Evolutionary conservation across 2,113 vertebrate genomes (phyloP), one percentile per base, ranked within the genome.

Genomic region (Pica pica): DNA sequence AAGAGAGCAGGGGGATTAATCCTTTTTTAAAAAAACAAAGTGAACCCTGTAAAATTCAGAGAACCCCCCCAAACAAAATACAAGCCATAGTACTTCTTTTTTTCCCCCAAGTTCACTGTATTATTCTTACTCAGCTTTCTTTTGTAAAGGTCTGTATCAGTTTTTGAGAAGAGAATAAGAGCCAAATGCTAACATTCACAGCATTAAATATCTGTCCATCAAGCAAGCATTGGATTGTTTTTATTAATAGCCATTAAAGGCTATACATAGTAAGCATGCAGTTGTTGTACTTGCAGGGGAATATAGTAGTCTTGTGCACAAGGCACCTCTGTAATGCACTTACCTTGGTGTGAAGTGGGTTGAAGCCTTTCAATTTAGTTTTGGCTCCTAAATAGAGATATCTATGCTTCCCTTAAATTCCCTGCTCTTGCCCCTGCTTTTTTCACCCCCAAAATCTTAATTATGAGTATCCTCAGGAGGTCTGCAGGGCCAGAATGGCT

Each of bases 371-470:
- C 9, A 47, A 7, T 71, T 22, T 52, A 19, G 21, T 78, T 84
- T 70, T 74, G n/a, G 49, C 30, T 77, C 27, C 44, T 52, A 33
- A 71, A 39, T 7, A 46, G n/a, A 52, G 4, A 16, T 22, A 8
- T 7, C 4, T 30, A 31, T 63, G 19, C 22, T 75, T 82, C 49
- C 35, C 22, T 70, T 80, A 46, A 50, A 39, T 28, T 15, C 28
- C 8, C 6, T 41, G 6, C 6, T 35, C 3, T 59, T 7, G 16
- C 10, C 23, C 21, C 9, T 1, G 3, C 11, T 8, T 44, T 53
- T 8, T 3, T 1, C 2, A 4, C 6, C 49, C 1, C 20, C 6
- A 13, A 37, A 57, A 13, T 52, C 23, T 74, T 74, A 65, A 49
- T 22, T 39, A 8, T 47, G 13, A 47, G 3, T 33, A 53, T 68